Evolutionary conservation across 2,113 vertebrate genomes (phyloP).

Genomic region (Danionella cerebrum): DNA sequence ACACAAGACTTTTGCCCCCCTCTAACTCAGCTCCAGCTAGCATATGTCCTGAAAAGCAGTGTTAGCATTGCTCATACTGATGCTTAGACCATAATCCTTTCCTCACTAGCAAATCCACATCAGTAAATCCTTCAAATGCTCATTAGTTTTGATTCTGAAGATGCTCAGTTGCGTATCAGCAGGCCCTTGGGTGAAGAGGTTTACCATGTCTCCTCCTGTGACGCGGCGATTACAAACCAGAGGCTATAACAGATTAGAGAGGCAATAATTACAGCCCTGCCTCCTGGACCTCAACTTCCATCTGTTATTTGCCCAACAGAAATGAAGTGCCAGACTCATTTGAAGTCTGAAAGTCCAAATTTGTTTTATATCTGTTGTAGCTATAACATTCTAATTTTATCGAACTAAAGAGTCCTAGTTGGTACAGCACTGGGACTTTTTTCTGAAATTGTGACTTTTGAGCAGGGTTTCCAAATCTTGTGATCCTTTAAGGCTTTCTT

Average conservation of each 20-base stretch:
- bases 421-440: too few species aligned
- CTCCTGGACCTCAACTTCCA: slow-evolving; percentile 13
- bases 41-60: background rate
- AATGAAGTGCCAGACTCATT: background rate
- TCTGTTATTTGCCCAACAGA: background rate
- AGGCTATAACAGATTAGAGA: background rate
- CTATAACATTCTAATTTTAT: too few species aligned
- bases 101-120: background rate
- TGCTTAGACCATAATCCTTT: background rate
- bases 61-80: slow-evolving; percentile 13
- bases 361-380: background rate
- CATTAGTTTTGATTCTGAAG: background rate
- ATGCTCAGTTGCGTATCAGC: background rate
- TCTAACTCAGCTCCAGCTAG: background rate
- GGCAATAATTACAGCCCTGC: slow-evolving; percentile 5
- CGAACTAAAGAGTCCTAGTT: too few species aligned
- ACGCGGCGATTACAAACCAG: background rate
- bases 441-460: too few species aligned
- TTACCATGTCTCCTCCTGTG: background rate
- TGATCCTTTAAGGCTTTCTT: too few species aligned
- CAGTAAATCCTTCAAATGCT: background rate
- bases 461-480: too few species aligned
- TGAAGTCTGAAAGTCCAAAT: background rate
- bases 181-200: background rate
- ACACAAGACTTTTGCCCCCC: background rate